Evolutionary conservation across 2,113 vertebrate genomes (phyloP).

Genomic region (Tamias sibiricus): DNA sequence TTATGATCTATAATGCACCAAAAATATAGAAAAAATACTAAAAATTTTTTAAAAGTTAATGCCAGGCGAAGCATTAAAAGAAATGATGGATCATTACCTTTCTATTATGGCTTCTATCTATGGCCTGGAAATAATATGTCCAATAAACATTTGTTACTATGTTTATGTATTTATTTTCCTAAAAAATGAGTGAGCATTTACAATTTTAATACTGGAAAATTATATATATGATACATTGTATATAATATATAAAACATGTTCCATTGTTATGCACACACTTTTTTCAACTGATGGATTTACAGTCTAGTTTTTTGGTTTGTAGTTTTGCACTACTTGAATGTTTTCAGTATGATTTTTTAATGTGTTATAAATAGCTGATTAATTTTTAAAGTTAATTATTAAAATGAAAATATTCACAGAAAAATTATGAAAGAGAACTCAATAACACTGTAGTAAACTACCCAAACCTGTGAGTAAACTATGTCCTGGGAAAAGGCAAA

Average conservation of each 20-base stretch:
- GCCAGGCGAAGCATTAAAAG: not conserved
- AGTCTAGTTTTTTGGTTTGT: no score
- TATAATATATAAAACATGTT: no score
- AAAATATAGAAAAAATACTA: no score
- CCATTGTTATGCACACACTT: no score
- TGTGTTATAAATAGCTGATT: not conserved
- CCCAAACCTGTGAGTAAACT: not conserved
- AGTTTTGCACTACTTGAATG: not conserved
- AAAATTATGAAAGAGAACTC: not conserved
- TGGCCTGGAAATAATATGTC: not conserved
- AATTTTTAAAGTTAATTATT: not conserved
- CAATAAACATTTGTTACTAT: not conserved
- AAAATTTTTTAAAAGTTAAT: not conserved
- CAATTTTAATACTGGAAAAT: not conserved
- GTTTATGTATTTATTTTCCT: no score
- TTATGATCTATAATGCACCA: no score
- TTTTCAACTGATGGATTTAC: not conserved
- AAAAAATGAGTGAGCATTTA: not conserved
- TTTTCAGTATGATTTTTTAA: no score
- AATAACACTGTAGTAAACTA: not conserved
- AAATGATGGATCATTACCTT: not conserved
- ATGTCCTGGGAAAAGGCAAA: not conserved
- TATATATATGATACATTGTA: no score
- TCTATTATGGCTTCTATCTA: not conserved
- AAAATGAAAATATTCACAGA: not conserved